Percentiles rank a stretch among this genome's conserved stretches.
Conservation (phyloP, 2,113 vertebrate species). For the Pteruthius melanotis region DNA sequence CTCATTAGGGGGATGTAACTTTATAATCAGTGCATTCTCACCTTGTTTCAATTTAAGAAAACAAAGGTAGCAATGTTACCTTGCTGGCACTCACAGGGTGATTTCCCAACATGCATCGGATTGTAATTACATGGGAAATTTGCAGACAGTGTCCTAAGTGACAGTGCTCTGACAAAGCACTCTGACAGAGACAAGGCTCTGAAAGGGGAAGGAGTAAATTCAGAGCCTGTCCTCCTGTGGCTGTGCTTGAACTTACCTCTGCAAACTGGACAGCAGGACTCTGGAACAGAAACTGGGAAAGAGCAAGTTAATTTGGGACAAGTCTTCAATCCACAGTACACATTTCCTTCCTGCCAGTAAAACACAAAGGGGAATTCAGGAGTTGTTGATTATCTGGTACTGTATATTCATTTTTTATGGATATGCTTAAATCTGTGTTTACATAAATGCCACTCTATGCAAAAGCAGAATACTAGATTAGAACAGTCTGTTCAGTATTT, state of each 20-base stretch:
- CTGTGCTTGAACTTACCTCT: conserved; percentile 67
- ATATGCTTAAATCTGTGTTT: neutral
- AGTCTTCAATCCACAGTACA: conserved; percentile 80
- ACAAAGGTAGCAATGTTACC: neutral
- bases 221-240: neutral
- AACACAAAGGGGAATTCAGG: conserved; percentile 10
- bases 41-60: neutral
- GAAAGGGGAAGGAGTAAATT: neutral
- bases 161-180: neutral
- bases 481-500: neutral
- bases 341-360: conserved; percentile 77
- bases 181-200: neutral
- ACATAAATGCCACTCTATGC: neutral
- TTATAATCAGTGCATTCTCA: neutral
- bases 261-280: conserved; percentile 79
- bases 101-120: neutral
- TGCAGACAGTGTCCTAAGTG: neutral
- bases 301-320: conserved; percentile 78
- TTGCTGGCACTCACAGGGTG: neutral
- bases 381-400: neutral
- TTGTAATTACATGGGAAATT: neutral
- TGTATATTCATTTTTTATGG: neutral
- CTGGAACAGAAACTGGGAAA: conserved; percentile 71
- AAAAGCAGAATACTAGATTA: neutral
- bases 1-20: neutral